Evolutionary conservation across 2,797 vertebrate genomes (phyloP).

Genomic region (Sebastes flavidus): DNA sequence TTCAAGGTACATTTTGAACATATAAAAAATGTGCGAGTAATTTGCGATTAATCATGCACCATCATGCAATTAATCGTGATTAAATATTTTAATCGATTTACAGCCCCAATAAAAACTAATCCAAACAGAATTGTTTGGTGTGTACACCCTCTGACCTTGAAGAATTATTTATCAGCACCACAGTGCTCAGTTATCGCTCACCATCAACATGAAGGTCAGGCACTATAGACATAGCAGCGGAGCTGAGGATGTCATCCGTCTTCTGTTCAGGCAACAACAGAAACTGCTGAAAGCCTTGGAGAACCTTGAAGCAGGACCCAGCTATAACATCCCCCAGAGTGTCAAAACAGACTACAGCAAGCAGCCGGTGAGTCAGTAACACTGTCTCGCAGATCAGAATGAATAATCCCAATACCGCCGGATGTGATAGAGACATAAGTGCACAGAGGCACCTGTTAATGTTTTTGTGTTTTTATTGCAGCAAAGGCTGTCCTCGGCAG

Average conservation of each 20-base stretch:
- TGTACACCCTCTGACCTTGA: constrained; percentile 12
- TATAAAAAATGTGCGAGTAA: too few relatives aligned
- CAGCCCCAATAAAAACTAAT: background rate
- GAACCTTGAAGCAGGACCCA: constrained; percentile 76
- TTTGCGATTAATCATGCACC: too few relatives aligned
- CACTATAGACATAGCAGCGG: background rate
- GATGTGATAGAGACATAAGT: background rate
- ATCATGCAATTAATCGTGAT: too few relatives aligned
- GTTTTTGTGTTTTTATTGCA: constrained; percentile 50
- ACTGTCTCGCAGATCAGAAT: constrained; percentile 2
- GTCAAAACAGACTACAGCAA: constrained; percentile 51
- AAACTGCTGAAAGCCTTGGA: constrained; percentile 84
- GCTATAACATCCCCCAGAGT: constrained; percentile 40
- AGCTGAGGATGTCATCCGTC: constrained; percentile 25
- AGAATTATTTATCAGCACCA: constrained; percentile 7
- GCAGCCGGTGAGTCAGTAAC: constrained; percentile 67
- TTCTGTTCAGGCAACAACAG: constrained; percentile 88
- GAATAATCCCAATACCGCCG: background rate
- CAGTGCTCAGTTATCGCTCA: constrained; percentile 3
- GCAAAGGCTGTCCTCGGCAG: constrained; percentile 61
- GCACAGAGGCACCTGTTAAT: background rate
- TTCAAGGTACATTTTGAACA: too few relatives aligned
- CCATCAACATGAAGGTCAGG: constrained; percentile 20
- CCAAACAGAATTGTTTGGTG: background rate
- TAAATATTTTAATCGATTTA: too few relatives aligned